Base-by-base conservation (phyloP, 2,888 invertebrate genomes). In the Plagiodera versicolora region DNA sequence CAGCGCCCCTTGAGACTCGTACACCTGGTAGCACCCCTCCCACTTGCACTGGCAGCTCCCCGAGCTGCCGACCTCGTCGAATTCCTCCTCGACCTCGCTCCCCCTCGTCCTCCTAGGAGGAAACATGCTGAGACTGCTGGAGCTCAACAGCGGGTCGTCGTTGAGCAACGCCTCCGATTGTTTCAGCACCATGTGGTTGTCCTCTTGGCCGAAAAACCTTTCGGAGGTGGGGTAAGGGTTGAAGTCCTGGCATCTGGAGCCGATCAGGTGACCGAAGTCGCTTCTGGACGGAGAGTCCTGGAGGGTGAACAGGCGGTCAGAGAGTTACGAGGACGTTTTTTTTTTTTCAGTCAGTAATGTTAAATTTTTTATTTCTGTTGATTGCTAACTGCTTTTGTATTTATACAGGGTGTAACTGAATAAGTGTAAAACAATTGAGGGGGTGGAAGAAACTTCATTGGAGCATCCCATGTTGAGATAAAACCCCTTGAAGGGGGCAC, bases 21-120 rank as follows among this genome's bases (percentile, higher is more conserved):
- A 95, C 69, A 87, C 85, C 72, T 88, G 86, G 70, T 89, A 89
- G 77, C 97, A 97, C 61, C 89, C 89, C 62, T 90, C 88, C 97
- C 97, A 97, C 70, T 89, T 86, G 77, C 97, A 97, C 68, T 82
- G 81, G 56, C 81, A 77, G 39, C 63, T 61, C 35, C 63, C 28
- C 2, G 63, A 57, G 48, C 60, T 67, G 14, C 72, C 71, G 1
- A 65, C 61, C 30, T 72, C 70, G 51, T 74, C 75, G 52, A 64
- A 69, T 20, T 71, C 68, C 8, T 65, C 68, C 47, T 65, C 66
- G 11, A 16, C 50, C 1, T n/a, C 17, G 6, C 35, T 44, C 8
- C 17, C 18, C 11, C n/a, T 28, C 6, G 24, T 50, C 11, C 30
- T 19, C 9, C 46, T 32, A 10, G 24, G 16, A 3, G 61, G 53